These are phyloP conservation scores for Agonopterix arenella DNA, from an alignment of 2,888 invertebrate species.

Conservation along the genomic window DNA sequence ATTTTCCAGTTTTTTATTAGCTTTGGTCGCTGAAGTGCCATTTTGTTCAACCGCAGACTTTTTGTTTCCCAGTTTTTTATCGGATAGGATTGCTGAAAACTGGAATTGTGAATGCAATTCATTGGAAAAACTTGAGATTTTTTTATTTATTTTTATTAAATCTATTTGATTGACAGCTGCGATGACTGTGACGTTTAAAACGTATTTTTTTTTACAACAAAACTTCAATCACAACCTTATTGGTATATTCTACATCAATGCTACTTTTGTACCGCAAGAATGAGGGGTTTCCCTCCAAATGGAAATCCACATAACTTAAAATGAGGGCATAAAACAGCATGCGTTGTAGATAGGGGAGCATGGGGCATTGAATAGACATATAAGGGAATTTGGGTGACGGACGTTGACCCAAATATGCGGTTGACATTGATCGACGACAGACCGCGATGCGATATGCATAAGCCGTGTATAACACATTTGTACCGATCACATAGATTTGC, in stretches of 20 bases:
- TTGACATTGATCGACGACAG: conserved; percentile 74
- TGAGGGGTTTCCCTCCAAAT: too few species aligned
- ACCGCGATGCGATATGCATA: conserved; percentile 55
- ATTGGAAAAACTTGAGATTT: conserved; percentile 1
- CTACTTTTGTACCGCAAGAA: too few species aligned
- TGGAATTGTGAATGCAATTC: background rate
- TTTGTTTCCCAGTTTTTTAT: conserved; percentile 30
- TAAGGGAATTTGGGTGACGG: conserved; percentile 65
- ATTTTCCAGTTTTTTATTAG: background rate
- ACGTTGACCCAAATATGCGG: conserved; percentile 73
- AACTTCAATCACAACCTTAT: too few species aligned
- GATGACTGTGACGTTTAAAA: conserved; percentile 1
- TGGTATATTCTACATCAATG: too few species aligned
- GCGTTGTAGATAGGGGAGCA: conserved; percentile 22
- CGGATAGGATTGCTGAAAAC: background rate
- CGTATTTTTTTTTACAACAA: background rate
- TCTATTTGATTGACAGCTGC: conserved; percentile 7
- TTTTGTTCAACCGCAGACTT: conserved; percentile 25
- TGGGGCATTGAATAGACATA: conserved; percentile 51
- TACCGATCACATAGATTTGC: conserved; percentile 46
- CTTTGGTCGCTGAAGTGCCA: background rate
- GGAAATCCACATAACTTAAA: background rate
- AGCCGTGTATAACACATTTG: conserved; percentile 47
- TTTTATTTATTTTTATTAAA: conserved; percentile 2
- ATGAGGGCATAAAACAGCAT: conserved; percentile 11